phyloP scores from a whole-genome alignment of 23 tunicate species.

The Styela plicata region DNA sequence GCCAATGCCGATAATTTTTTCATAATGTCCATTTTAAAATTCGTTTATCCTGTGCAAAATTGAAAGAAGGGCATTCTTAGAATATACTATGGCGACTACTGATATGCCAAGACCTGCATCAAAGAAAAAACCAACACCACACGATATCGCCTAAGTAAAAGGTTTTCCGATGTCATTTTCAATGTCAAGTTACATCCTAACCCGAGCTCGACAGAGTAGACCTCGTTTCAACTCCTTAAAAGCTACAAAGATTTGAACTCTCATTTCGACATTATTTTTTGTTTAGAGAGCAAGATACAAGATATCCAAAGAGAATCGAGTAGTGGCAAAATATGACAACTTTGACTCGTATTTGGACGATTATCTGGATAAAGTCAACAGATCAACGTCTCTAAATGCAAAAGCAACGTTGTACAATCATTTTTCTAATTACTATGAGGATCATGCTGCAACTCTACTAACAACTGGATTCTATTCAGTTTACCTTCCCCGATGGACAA shows the following conservation, averaged over 20 bases:
- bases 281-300: constrained; percentile 16
- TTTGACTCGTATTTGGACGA: constrained; percentile 35
- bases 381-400: background rate
- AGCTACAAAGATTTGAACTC: background rate
- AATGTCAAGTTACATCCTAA: no score
- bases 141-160: no score
- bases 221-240: background rate
- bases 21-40: no score
- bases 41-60: no score
- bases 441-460: background rate
- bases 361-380: constrained; percentile 20
- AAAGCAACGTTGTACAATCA: background rate
- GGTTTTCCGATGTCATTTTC: no score
- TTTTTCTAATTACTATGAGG: background rate
- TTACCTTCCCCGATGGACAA: constrained; percentile 9
- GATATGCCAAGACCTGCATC: no score
- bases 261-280: background rate
- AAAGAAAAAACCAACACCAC: no score
- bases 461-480: constrained; percentile 26
- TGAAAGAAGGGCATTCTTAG: no score
- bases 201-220: no score
- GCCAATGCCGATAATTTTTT: no score
- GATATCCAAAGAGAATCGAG: background rate
- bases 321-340: constrained; percentile 25
- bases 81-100: no score